These are phyloP conservation scores for Fringilla coelebs DNA, from an alignment of 2,797 vertebrate species.

Conservation along the genomic window DNA sequence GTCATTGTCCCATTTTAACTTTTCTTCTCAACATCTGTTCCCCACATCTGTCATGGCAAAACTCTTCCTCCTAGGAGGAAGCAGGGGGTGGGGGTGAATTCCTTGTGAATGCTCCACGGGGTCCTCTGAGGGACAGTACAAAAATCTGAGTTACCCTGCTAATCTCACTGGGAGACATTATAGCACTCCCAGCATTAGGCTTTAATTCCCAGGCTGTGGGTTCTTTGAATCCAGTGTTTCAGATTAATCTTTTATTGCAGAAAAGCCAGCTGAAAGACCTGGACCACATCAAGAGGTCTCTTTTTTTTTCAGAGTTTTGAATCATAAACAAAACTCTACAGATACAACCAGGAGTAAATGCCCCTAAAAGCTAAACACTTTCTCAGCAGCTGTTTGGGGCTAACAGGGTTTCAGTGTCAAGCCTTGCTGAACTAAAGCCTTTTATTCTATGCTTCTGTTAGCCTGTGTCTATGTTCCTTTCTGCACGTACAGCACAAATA, in stretches of 20 bases:
- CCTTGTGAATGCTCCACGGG: not conserved
- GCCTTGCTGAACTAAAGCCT: conserved; percentile 14
- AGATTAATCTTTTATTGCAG: not conserved
- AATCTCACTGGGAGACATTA: not conserved
- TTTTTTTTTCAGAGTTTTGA: not conserved
- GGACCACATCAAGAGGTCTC: not conserved
- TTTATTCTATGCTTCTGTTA: not conserved
- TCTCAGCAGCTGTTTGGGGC: conserved; percentile 16
- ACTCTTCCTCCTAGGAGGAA: conserved; percentile 26
- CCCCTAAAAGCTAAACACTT: not conserved
- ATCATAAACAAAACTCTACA: not conserved
- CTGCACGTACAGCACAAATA: conserved; percentile 49
- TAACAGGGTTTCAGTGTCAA: not conserved
- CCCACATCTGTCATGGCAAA: conserved; percentile 35
- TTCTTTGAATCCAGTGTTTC: not conserved
- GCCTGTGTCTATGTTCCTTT: conserved; percentile 19
- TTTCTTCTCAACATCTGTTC: conserved; percentile 52
- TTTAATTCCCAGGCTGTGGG: not conserved
- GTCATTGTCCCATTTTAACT: conserved; percentile 19
- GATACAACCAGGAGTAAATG: not conserved
- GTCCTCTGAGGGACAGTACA: not conserved
- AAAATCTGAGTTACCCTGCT: not conserved
- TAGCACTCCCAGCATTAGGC: not conserved
- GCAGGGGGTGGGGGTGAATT: conserved; percentile 46
- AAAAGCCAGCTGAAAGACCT: not conserved